A percentile compares a stretch with the other conserved stretches of the same genome.
These are phyloP conservation scores for Dendrolimus punctatus DNA, from an alignment of 1,140 invertebrate genomes.

Conservation along the genomic window DNA sequence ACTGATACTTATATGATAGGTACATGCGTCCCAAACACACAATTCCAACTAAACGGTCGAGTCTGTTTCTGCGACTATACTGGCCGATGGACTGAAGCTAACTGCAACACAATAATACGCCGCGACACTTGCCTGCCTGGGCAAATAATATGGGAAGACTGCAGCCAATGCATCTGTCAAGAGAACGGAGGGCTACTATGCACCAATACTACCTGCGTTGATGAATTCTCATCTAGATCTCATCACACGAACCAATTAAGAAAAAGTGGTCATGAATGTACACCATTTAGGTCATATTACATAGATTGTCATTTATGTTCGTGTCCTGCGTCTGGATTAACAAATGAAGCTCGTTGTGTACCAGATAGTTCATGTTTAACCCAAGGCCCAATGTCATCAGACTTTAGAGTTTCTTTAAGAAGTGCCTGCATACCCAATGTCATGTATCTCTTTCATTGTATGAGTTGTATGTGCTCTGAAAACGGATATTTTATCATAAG, in stretches of 20 bases:
- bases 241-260: constrained; percentile 1
- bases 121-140: constrained; percentile 33
- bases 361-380: constrained; percentile 36
- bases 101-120: constrained; percentile 29
- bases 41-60: constrained; percentile 33
- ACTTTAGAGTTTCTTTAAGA: constrained; percentile 17
- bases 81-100: constrained; percentile 30
- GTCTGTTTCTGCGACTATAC: constrained; percentile 37
- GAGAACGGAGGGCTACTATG: constrained; percentile 38
- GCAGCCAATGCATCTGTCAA: constrained; percentile 44
- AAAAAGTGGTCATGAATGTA: constrained; percentile 26
- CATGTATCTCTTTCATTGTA: constrained; percentile 48
- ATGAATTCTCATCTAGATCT: constrained; percentile 8
- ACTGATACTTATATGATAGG: constrained; percentile 24
- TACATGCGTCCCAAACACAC: constrained; percentile 39
- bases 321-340: constrained; percentile 41
- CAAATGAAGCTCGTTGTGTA: constrained; percentile 35
- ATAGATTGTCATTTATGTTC: constrained; percentile 48
- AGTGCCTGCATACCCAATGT: constrained; percentile 49
- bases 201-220: constrained; percentile 24
- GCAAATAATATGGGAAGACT: constrained; percentile 37
- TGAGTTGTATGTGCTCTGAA: constrained; percentile 51
- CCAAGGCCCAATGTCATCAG: constrained; percentile 10
- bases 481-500: constrained; percentile 31
- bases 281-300: constrained; percentile 46